These are phyloP conservation scores for Papilio dardanus DNA, from an alignment of 1,140 invertebrate species.

Conservation along the genomic window DNA sequence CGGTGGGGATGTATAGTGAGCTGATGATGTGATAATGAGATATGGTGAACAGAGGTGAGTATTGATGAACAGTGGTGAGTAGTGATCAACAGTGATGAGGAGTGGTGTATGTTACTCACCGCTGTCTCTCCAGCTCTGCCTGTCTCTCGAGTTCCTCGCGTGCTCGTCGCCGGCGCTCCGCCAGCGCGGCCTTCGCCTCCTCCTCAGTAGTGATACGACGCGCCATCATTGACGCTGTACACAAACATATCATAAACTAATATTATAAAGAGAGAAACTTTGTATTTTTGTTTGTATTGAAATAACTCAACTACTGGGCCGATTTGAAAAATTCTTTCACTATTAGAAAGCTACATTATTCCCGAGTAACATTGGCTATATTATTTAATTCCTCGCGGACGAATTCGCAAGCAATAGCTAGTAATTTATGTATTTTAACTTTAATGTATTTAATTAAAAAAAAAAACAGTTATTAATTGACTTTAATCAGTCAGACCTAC, in stretches of 20 bases:
- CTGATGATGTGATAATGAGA: not conserved
- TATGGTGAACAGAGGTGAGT: too few relatives aligned
- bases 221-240: conserved; percentile 87
- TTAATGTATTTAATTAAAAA: not conserved
- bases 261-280: conserved; percentile 17
- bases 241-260: conserved; percentile 27
- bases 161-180: conserved; percentile 91
- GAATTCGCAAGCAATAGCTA: too few relatives aligned
- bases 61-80: not conserved
- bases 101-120: conserved; percentile 74
- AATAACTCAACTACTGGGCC: too few relatives aligned
- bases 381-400: too few relatives aligned
- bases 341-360: too few relatives aligned
- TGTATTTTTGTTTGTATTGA: too few relatives aligned
- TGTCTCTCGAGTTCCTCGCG: conserved; percentile 93
- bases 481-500: too few relatives aligned
- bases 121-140: conserved; percentile 90
- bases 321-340: too few relatives aligned
- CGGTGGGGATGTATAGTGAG: too few relatives aligned
- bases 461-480: too few relatives aligned
- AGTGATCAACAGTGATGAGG: not conserved
- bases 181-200: conserved; percentile 94
- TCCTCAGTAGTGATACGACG: conserved; percentile 93
- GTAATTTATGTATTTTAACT: too few relatives aligned
- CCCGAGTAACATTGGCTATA: too few relatives aligned